Conservation (phyloP, 2,113 vertebrate species). For the Heteronetta atricapilla region DNA sequence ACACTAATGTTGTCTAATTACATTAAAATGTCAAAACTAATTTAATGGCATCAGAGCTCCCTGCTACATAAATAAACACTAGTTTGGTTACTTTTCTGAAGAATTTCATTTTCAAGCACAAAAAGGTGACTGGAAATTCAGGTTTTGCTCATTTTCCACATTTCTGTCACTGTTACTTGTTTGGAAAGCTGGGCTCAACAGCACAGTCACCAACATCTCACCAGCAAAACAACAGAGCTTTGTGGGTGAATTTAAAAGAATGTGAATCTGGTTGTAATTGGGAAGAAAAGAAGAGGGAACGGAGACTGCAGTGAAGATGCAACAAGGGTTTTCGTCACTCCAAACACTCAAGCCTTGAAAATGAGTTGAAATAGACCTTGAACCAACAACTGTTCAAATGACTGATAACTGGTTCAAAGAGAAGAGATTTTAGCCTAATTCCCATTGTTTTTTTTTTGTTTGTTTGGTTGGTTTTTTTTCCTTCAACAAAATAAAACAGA, state of each 20-base stretch:
- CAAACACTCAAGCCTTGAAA: background rate
- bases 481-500: background rate
- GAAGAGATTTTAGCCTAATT: constrained; percentile 8
- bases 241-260: background rate
- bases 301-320: background rate
- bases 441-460: background rate
- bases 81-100: constrained; percentile 39
- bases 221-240: background rate
- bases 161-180: background rate
- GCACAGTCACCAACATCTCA: background rate
- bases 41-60: constrained; percentile 59
- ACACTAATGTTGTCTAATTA: constrained; percentile 74
- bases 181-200: background rate
- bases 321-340: background rate
- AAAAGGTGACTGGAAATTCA: background rate
- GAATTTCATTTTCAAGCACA: background rate
- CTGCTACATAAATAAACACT: constrained; percentile 37
- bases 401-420: background rate
- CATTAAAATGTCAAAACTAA: constrained; percentile 75
- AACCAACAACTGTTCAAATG: background rate
- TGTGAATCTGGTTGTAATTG: background rate
- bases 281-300: background rate
- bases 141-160: background rate
- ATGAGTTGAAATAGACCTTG: constrained; percentile 3
- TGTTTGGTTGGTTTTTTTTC: background rate